phyloP scores from a whole-genome alignment of 2,797 vertebrate species.

The Parauchenoglanis ngamensis region DNA sequence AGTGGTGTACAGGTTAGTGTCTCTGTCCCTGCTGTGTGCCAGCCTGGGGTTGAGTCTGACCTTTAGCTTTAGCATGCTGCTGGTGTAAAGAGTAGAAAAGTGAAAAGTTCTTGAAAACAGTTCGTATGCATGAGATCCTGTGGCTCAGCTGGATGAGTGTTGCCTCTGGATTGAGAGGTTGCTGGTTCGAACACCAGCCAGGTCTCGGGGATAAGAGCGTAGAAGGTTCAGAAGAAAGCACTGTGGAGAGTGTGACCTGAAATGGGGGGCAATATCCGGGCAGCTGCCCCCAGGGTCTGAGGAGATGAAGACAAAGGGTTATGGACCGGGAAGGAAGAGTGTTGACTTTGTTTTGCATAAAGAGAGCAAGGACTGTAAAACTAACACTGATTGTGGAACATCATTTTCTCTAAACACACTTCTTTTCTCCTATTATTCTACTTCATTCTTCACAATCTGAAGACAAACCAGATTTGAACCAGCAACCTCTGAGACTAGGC shows the following conservation, averaged over 20 bases:
- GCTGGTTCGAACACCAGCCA: background rate
- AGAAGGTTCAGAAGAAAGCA: background rate
- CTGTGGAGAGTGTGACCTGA: background rate
- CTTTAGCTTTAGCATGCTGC: background rate
- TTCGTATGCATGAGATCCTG: background rate
- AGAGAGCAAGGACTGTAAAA: background rate
- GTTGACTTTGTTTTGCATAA: background rate
- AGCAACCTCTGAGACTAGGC: background rate
- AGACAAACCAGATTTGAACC: background rate
- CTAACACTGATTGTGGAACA: background rate
- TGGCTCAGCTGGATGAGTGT: background rate
- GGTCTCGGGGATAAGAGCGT: no score
- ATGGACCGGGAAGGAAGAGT: background rate
- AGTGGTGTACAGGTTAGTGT: background rate
- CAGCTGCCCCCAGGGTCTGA: background rate
- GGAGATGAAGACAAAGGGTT: background rate
- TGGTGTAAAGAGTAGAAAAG: background rate
- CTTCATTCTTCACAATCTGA: background rate
- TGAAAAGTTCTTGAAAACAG: background rate
- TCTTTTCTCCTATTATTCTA: no score
- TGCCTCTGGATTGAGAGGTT: background rate
- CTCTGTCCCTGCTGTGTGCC: background rate
- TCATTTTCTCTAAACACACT: background rate
- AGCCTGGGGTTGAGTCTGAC: background rate
- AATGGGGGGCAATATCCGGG: background rate